phyloP scores from a whole-genome alignment of 2,888 invertebrate genomes.

The Tridacna crocea region DNA sequence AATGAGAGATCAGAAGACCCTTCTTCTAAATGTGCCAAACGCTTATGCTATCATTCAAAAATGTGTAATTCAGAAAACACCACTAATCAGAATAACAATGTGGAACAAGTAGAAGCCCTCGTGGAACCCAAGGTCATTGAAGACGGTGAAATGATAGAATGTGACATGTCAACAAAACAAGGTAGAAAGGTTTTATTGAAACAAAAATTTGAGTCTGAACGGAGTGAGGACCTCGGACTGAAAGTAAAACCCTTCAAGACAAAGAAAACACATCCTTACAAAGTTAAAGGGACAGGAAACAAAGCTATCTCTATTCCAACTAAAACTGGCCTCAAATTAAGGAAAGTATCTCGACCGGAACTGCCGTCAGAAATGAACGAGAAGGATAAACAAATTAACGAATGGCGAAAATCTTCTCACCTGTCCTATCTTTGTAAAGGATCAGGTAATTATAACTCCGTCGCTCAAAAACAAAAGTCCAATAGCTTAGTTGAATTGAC shows the following conservation, averaged over 20 bases:
- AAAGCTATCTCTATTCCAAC: constrained; percentile 42
- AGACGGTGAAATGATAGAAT: constrained; percentile 9
- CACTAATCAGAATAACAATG: background rate
- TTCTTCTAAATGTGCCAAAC: constrained; percentile 32
- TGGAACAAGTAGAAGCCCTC: background rate
- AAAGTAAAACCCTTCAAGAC: constrained; percentile 33
- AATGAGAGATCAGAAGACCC: background rate
- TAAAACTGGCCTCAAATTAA: constrained; percentile 30
- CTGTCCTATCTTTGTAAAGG: constrained; percentile 66
- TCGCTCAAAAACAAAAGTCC: constrained; percentile 67
- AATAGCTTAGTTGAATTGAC: constrained; percentile 75
- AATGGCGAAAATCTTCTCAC: constrained; percentile 70
- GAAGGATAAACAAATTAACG: constrained; percentile 65
- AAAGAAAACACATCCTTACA: background rate
- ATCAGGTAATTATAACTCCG: constrained; percentile 59
- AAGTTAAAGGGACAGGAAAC: background rate
- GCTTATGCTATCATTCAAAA: constrained; percentile 39
- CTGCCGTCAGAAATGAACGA: constrained; percentile 46
- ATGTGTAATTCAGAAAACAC: background rate
- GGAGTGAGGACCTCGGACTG: constrained; percentile 49
- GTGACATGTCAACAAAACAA: background rate
- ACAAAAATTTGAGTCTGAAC: constrained; percentile 46
- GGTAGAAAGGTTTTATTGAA: constrained; percentile 19
- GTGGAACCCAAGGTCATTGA: constrained; percentile 6
- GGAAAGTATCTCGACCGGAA: constrained; percentile 12